These are phyloP conservation scores for Scelioninae gen. 1 DNA, from an alignment of 2,888 invertebrate species.

Conservation along the genomic window DNA sequence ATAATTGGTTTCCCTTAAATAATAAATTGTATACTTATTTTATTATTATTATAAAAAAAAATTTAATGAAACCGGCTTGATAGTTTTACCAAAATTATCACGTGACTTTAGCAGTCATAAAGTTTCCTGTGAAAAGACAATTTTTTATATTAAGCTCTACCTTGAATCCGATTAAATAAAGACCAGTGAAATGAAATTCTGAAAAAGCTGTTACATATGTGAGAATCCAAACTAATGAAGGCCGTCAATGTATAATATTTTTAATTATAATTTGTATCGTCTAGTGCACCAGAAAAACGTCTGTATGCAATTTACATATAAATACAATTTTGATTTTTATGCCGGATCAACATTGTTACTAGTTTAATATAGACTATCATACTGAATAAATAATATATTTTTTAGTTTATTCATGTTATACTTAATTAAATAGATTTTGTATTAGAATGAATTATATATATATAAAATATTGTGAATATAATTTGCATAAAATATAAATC, in stretches of 20 bases:
- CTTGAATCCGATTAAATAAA: constrained; percentile 22
- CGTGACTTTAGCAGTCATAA: constrained; percentile 14
- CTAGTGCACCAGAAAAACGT: neutral
- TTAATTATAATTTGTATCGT: constrained; percentile 1
- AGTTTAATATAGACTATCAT: too few relatives aligned
- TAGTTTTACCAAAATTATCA: constrained; percentile 21
- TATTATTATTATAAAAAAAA: neutral
- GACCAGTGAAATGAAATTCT: constrained; percentile 22
- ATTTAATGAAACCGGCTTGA: neutral
- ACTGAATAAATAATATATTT: too few relatives aligned
- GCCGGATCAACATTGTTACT: too few relatives aligned
- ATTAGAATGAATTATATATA: too few relatives aligned
- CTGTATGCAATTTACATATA: neutral
- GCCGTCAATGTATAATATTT: neutral
- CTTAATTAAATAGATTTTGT: too few relatives aligned
- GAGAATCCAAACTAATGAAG: constrained; percentile 3
- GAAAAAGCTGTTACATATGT: neutral
- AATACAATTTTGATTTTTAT: neutral
- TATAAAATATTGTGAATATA: too few relatives aligned
- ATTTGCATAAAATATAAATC: too few relatives aligned
- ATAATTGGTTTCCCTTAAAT: neutral
- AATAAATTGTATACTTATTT: neutral
- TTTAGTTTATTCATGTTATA: too few relatives aligned
- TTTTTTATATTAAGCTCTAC: constrained; percentile 10
- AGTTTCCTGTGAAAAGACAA: constrained; percentile 7